Base-by-base conservation (phyloP, 2,888 invertebrate genomes). In the Pristionchus maxplancki region DNA sequence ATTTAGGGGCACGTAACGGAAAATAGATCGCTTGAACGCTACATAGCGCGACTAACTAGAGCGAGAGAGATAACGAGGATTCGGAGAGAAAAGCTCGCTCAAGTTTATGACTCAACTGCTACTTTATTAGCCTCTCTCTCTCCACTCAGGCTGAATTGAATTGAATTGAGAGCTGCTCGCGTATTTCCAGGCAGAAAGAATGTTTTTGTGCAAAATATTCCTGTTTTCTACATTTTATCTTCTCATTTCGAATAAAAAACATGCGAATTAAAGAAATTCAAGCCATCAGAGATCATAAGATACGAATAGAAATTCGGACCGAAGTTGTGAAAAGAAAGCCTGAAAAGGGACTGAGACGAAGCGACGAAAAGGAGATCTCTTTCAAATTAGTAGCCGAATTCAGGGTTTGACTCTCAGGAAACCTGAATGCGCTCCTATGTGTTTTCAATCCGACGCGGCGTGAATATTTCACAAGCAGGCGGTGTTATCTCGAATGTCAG, bases 341-440 rank as follows among this genome's bases (percentile, higher is more conserved):
- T 78, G 78, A 78, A 78, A 74, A 44, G 44, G n/a, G 40, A 11
- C 78, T 31, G 44, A 20, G 78, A n/a, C n/a, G n/a, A 44, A 44
- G 44, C 6, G 44, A 44, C 8, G 44, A 44, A 40, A 44, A 78
- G 40, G 78, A 24, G 31, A 67, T 17, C 64, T 28, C 64, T 24
- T 67, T 28, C 34, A 31, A 67, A 67, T 67, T 28, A 67, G 64
- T 17, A 1, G 64, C 34, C 31, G 64, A 67, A 67, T 67, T 67
- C 64, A 15, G 13, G 34, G 11, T 67, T 67, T 58, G 64, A 67
- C 64, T 67, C 34, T 67, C 64, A 8, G 20, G 2, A 67, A 34
- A n/a, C 58, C 24, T 58, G 58, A 58, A 58, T 58, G 1, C 24
- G 5, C 24, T n/a, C n/a, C 9, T 58, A n/a, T 50, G 50, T 50